Conservation (phyloP, 1,140 invertebrate genomes). For the Achroia grisella region DNA sequence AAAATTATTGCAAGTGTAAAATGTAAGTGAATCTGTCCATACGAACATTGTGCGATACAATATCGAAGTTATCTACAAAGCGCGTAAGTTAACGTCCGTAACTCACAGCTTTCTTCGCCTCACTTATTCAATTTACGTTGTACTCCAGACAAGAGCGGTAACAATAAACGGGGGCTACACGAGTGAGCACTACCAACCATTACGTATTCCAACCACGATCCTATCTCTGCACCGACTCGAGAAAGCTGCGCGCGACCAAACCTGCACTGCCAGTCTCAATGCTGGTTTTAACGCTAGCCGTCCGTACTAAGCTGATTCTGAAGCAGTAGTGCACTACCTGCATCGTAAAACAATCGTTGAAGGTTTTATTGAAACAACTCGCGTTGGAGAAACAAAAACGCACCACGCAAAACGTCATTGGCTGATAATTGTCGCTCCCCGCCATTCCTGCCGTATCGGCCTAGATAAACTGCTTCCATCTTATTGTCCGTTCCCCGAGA, state of each 20-base stretch:
- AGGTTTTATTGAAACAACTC: background rate
- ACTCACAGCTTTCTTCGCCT: constrained; percentile 4
- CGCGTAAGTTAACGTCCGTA: too few relatives aligned
- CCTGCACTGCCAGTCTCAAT: background rate
- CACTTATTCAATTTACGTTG: constrained; percentile 52
- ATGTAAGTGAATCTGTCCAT: too few relatives aligned
- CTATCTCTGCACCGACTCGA: constrained; percentile 14
- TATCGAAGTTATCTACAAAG: too few relatives aligned
- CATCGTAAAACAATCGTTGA: background rate
- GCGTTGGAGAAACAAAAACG: constrained; percentile 24
- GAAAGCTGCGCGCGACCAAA: background rate
- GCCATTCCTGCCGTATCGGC: constrained; percentile 54
- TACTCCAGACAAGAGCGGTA: constrained; percentile 33
- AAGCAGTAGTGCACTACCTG: constrained; percentile 8
- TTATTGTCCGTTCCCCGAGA: constrained; percentile 59
- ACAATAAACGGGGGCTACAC: constrained; percentile 59
- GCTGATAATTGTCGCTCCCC: constrained; percentile 62
- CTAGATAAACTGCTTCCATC: constrained; percentile 66
- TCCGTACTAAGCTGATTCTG: background rate
- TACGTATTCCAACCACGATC: constrained; percentile 61
- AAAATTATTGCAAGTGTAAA: too few relatives aligned
- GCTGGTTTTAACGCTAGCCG: constrained; percentile 9
- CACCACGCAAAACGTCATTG: constrained; percentile 35
- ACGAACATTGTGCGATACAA: too few relatives aligned
- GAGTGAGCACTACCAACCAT: constrained; percentile 61